phyloP scores from a whole-genome alignment of 2,113 vertebrate species.

The Gavialis gangeticus region DNA sequence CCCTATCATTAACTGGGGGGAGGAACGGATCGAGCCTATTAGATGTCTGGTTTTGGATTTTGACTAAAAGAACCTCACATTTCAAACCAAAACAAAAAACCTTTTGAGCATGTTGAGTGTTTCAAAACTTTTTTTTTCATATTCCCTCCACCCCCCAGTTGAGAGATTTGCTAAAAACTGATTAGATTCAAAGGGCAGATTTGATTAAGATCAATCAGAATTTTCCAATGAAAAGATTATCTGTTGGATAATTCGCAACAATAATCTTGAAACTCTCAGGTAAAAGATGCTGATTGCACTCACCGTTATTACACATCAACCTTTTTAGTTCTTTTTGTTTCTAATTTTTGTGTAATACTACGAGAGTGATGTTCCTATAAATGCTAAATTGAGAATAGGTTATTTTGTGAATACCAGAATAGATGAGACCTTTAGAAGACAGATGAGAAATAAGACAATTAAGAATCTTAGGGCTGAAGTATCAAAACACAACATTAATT shows the following conservation, averaged over 20 bases:
- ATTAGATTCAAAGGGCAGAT: too few relatives aligned
- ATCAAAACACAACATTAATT: not conserved
- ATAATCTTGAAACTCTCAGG: not conserved
- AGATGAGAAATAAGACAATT: not conserved
- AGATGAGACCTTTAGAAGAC: not conserved
- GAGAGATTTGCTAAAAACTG: too few relatives aligned
- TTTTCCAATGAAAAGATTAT: not conserved
- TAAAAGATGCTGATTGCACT: not conserved
- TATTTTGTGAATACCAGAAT: not conserved
- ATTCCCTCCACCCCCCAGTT: too few relatives aligned
- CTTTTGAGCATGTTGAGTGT: not conserved
- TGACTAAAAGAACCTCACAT: not conserved
- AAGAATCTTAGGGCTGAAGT: rapidly evolving
- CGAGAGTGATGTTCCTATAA: not conserved
- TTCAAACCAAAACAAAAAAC: not conserved
- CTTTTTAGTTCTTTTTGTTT: not conserved
- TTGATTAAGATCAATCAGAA: too few relatives aligned
- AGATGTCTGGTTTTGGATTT: not conserved
- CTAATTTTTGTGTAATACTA: not conserved
- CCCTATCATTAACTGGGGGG: not conserved
- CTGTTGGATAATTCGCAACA: slow-evolving; percentile 40
- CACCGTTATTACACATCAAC: not conserved
- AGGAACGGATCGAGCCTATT: not conserved
- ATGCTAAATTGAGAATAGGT: not conserved
- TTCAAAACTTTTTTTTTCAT: not conserved